Evolutionary conservation across 1,140 invertebrate genomes (phyloP), one percentile per base, ranked within the genome.

Genomic region (Drosophila ohnishii): DNA sequence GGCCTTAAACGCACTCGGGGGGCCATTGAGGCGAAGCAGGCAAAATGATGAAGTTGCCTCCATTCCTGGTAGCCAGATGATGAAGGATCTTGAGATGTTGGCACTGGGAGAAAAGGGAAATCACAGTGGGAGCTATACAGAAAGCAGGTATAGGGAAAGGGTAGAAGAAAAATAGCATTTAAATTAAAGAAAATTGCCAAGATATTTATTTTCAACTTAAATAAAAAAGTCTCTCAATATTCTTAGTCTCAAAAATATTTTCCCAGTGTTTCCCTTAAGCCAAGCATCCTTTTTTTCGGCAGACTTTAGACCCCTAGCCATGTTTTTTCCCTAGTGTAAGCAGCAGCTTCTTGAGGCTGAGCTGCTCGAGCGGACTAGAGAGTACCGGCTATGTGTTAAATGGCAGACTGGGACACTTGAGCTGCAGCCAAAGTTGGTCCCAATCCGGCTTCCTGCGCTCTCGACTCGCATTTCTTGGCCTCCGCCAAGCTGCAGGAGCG

Each of bases 361-460:
- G 32, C 32, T 61, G 14, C 61, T 28, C 39, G 30, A 56, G 44
- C 37, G 44, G 44, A 48, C 45, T 30, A 22, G 50, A 8, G 50
- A 19, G 11, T 28, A 28, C 37, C 65, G 28, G 66, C 67, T 77
- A 81, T 80, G 73, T 78, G 87, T 78, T 90, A 90, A 90, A 90
- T 74, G 78, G 82, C 87, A 83, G 82, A 75, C 87, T 87, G 87
- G 87, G 87, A 90, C 86, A 90, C 80, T 90, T 86, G 85, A 87
- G 84, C 76, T 80, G 85, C 80, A 80, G 77, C 80, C 66, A 84
- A 88, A 88, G 77, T 84, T 84, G 73, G 61, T 60, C 61, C 66
- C 64, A 53, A 75, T 56, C 66, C 50, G 51, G 44, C 53, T 59
- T 71, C 61, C 30, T 35, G 13, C 13, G 32, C n/a, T 30, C 61